Evolutionary conservation across 2,888 invertebrate species (phyloP), one percentile per base, ranked within the genome.

Genomic region (Melanchra persicariae): DNA sequence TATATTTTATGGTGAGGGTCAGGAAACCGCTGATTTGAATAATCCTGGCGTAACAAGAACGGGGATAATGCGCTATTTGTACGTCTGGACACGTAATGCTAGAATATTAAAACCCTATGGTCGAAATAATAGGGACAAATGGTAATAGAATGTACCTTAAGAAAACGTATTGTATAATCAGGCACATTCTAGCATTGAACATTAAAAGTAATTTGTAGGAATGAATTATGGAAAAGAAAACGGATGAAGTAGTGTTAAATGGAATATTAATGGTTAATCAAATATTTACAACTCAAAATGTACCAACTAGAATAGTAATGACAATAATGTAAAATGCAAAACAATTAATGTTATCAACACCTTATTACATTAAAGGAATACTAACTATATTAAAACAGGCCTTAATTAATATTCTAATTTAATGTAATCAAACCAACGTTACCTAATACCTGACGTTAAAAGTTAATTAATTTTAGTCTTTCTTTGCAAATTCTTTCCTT

Each of bases 11-110:
- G 34, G 45, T 57, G 66, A 69, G 67, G 70, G 71, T 64, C 64
- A 77, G 70, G 77, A 76, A 85, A 76, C 77, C 62, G 66, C 65
- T 82, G 66, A 91, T 92, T 92, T 90, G 87, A 91, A 92, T 93
- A 91, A 91, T 87, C 89, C 88, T 84, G 74, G 85, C 81, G 83
- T 85, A 83, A 84, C 78, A 81, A 87, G 84, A 88, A 88, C 87
- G 84, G 85, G 84, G 82, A 77, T 91, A 91, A 91, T 90, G 80
- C 90, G 82, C 81, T 80, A 78, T 84, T 78, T 77, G 75, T 87
- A 87, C 77, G 85, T 76, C 77, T 65, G 74, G 84, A 84, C 92
- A 92, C 91, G 93, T 88, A 86, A 81, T 82, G 78, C 85, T 87
- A 87, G 87, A 82, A 77, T 80, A 77, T 81, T 79, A 72, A 81